Evolutionary conservation across 2,113 vertebrate genomes (phyloP), one percentile per base, ranked within the genome.

Genomic region (Mixornis gularis): DNA sequence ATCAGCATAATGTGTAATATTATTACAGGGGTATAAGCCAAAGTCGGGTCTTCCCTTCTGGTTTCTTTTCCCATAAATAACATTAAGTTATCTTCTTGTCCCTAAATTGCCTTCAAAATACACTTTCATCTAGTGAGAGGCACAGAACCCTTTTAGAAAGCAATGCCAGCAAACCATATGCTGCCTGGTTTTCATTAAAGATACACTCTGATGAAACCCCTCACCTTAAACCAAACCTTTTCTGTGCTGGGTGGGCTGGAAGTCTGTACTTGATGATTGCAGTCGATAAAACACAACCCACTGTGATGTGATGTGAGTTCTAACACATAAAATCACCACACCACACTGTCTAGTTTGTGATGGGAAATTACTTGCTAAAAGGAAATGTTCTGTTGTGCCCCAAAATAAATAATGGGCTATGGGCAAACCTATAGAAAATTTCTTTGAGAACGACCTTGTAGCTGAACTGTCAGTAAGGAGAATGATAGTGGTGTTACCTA

Each of bases 251-350:
- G 11, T 60, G 36, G 30, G 12, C 41, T 93, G 56, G 55, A 68
- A 46, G 6, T 14, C 19, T 13, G 17, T 74, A 18, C 22, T 26
- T 60, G 21, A 46, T 21, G 4, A 52, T 25, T 60, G 8, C 24
- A 52, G 53, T 48, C 0, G 0, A 21, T 79, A 70, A 80, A 94
- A 41, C n/a, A 29, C 24, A 65, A 7, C 3, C 22, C 14, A 10
- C 13, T 43, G 25, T 26, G 22, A 21, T 1, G 6, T 6, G 6
- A 13, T 32, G 1, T 2, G 44, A 52, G 26, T 48, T 72, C 17
- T 56, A 20, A 48, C 30, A 25, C 15, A 4, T 11, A 9, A 9
- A 85, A 6, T 21, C 16, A 19, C 41, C 1, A 2, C 38, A 59
- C 12, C 52, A 74, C 21, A 6, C 36, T 44, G 3, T 46, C 43